Evolutionary conservation across 2,797 vertebrate species (phyloP).

Genomic region (Periophthalmus magnuspinnatus): DNA sequence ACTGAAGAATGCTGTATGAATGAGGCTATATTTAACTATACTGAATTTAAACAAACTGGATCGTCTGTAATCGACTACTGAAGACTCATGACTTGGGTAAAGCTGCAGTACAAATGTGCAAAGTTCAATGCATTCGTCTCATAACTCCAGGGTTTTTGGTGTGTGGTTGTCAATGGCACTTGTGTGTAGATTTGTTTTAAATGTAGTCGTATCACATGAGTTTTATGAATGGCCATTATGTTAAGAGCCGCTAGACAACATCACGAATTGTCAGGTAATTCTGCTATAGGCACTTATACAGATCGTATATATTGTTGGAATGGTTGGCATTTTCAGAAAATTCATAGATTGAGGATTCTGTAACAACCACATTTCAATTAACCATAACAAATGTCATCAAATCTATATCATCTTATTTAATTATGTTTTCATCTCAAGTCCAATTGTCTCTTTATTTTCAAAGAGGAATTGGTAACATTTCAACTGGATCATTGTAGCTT

Average conservation of each 20-base stretch:
- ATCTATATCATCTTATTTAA: conserved; percentile 25
- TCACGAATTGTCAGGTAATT: not conserved
- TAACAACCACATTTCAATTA: not conserved
- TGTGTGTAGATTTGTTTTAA: not conserved
- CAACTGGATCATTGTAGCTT: conserved; percentile 41
- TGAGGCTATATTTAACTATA: conserved; percentile 43
- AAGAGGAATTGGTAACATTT: conserved; percentile 26
- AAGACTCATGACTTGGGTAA: conserved; percentile 56
- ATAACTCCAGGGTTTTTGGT: conserved; percentile 19
- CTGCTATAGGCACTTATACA: not conserved
- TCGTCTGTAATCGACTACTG: conserved; percentile 74
- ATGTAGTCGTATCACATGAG: not conserved
- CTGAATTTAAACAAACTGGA: conserved; percentile 56
- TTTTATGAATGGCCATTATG: not conserved
- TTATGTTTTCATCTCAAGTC: conserved; percentile 24
- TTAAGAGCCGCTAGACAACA: not conserved
- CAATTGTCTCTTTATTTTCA: conserved; percentile 6
- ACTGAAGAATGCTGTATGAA: conserved; percentile 30
- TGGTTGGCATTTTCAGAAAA: not conserved
- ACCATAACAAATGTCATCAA: not conserved
- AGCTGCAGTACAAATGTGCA: conserved; percentile 61
- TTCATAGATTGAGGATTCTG: not conserved
- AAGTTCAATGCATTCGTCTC: conserved; percentile 52
- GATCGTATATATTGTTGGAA: not conserved
- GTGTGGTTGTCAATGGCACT: conserved; percentile 2